Base-by-base conservation (phyloP, 2,797 vertebrate species). In the Acipenser oxyrinchus region DNA sequence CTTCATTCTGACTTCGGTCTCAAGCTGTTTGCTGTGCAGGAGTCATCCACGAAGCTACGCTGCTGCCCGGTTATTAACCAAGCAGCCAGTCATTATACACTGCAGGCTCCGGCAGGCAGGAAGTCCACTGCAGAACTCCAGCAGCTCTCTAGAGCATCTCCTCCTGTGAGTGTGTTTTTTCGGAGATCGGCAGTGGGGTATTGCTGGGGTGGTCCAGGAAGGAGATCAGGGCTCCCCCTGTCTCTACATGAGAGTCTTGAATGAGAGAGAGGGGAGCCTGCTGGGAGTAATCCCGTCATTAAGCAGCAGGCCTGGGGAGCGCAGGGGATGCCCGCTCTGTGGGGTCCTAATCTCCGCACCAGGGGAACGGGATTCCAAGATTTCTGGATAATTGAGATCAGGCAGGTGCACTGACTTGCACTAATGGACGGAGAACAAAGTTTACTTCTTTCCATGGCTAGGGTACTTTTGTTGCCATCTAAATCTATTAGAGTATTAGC, bases 381-480 rank as follows among this genome's bases (percentile, higher is more conserved):
- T 60, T 71, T 67, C 62, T 69, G 73, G 74, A 72, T 87, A 84
- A 74, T 83, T 77, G 72, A 76, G 72, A 83, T 78, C 81, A 78
- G 76, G 81, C 86, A 89, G 88, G 81, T 91, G 86, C 77, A 80
- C 80, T 72, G 68, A 55, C 69, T 73, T 73, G 59, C 50, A 15
- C 62, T 79, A 83, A 87, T 77, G 69, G 66, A 66, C 71, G 72
- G 76, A 74, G 66, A 67, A 75, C 77, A 82, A 80, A 81, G 85
- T 87, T 83, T 86, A 78, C 71, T 75, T 76, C 76, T 79, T 76
- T 68, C 80, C 69, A 74, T 52, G 74, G 75, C 75, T 83, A 79
- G 79, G 83, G 77, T 83, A 86, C 86, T 86, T 90, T 86, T 89
- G 86, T 87, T 82, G 70, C 78, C 66, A 71, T 77, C 78, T 87